These are phyloP conservation scores for Anthopleura sola DNA, from an alignment of 64 coral and sea anemone genomes.

Conservation along the genomic window DNA sequence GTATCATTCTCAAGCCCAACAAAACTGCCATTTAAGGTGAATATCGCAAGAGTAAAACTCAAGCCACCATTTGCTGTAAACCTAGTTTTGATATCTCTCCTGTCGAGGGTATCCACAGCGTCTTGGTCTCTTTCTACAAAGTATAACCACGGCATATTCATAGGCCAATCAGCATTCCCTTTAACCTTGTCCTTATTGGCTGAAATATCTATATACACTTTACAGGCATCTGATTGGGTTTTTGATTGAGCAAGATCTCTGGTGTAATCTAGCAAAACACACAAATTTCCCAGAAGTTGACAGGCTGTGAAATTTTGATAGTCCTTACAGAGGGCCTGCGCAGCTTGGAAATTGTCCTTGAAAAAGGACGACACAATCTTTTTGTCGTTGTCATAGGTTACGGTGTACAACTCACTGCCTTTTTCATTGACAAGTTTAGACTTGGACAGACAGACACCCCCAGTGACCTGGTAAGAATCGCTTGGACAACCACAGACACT, in stretches of 20 bases:
- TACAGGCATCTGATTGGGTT: constrained; percentile 47
- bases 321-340: constrained; percentile 56
- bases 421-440: constrained; percentile 20
- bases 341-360: constrained; percentile 54
- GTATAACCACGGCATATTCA: constrained; percentile 91
- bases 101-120: constrained; percentile 49
- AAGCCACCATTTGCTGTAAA: constrained; percentile 57
- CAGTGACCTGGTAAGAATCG: constrained; percentile 8
- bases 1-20: constrained; percentile 61
- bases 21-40: constrained; percentile 78
- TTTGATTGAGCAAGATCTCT: constrained; percentile 7
- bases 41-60: constrained; percentile 57
- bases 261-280: constrained; percentile 75
- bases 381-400: constrained; percentile 63
- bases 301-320: constrained; percentile 86
- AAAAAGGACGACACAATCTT: constrained; percentile 57
- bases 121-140: constrained; percentile 41
- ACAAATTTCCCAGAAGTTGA: constrained; percentile 91
- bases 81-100: constrained; percentile 53
- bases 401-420: constrained; percentile 34
- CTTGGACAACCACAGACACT: constrained; percentile 29
- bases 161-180: constrained; percentile 55
- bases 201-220: constrained; percentile 42
- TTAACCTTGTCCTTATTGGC: background rate
- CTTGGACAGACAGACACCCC: constrained; percentile 54